Evolutionary conservation across 2,888 invertebrate species (phyloP), one percentile per base, ranked within the genome.

Genomic region (Aporophyla nigra): DNA sequence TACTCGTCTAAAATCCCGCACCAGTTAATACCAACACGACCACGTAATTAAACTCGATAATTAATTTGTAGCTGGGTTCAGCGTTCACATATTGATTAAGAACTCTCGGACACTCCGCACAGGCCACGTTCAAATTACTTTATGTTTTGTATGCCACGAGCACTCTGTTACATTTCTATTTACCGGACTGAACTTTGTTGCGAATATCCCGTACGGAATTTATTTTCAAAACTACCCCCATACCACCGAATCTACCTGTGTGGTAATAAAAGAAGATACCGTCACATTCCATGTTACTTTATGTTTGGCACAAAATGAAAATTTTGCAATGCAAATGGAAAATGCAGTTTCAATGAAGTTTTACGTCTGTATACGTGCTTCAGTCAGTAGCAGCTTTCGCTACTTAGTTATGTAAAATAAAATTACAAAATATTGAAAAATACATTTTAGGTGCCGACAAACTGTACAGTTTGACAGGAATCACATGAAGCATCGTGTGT

Each of bases 41-140:
- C 63, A 66, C 63, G 61, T 66, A 63, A 87, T 85, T 82, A 77
- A 74, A 79, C 53, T 24, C 66, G 68, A 67, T 78, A 78, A 72
- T 81, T 84, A 78, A 74, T 76, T 81, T 74, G 62, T 74, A 74
- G 67, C 74, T 58, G 54, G 59, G 43, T 81, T 67, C 75, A 72
- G 54, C 63, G 76, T 70, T 54, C 67, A 62, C 62, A 16, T 76
- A 86, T 79, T 84, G 78, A 84, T 81, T 81, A 81, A 82, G 80
- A 80, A 73, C 86, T 83, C 70, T 71, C 76, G 76, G 77, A 78
- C 77, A 76, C n/a, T 75, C 21, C 33, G 9, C 46, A 21, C 58
- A 6, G 81, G 61, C 84, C 84, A 86, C 86, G 87, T 89, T 71
- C 33, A 68, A 90, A 89, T 91, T 91, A 89, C 89, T 89, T 87